Evolutionary conservation across 2,113 vertebrate species (phyloP).

Genomic region (Chaetops frenatus): DNA sequence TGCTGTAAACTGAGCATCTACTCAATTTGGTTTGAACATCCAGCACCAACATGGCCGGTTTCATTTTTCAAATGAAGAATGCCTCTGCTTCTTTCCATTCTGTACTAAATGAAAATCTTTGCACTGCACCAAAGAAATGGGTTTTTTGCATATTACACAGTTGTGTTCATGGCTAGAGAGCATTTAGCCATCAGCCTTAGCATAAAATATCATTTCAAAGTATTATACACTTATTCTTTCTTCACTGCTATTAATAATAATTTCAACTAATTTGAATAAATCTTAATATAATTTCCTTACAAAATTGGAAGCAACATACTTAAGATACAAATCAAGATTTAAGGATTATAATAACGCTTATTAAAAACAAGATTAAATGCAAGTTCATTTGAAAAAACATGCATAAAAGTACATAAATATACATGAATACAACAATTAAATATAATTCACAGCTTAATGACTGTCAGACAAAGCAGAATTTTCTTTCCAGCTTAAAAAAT

Average conservation of each 20-base stretch:
- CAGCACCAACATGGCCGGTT: neutral
- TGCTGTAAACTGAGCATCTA: neutral
- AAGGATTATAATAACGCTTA: conserved; percentile 10
- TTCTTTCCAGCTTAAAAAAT: conserved; percentile 12
- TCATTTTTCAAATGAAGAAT: neutral
- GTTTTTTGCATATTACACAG: neutral
- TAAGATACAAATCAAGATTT: conserved; percentile 17
- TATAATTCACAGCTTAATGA: conserved; percentile 67
- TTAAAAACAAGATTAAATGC: conserved; percentile 52
- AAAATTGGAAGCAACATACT: conserved; percentile 12
- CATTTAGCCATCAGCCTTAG: neutral
- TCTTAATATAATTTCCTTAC: conserved; percentile 16
- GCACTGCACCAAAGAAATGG: neutral
- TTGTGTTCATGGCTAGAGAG: neutral
- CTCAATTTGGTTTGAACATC: neutral
- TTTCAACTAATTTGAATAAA: conserved; percentile 32
- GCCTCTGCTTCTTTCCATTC: neutral
- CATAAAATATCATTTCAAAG: neutral
- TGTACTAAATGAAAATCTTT: neutral
- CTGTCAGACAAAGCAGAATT: neutral
- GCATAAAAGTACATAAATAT: conserved; percentile 2
- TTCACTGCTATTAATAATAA: neutral
- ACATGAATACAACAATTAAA: conserved; percentile 20
- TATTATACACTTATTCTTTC: neutral
- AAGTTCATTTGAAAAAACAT: conserved; percentile 10